A percentile compares a stretch with the other conserved stretches of the same genome.
Evolutionary conservation across 92 coral and sea anemone genomes (phyloP).

Genomic region (Paramuricea clavata): DNA sequence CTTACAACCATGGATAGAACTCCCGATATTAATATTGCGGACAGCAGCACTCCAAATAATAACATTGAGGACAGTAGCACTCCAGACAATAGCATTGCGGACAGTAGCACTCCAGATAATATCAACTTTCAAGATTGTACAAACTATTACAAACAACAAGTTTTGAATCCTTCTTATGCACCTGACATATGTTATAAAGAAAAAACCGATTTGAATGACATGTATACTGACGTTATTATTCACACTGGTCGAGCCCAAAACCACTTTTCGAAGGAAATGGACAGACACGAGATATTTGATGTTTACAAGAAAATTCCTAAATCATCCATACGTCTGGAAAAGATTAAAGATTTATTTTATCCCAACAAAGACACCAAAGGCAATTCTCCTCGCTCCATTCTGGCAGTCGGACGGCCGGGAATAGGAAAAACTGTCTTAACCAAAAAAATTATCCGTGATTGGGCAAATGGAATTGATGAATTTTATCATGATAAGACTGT

Average conservation of each 20-base stretch:
- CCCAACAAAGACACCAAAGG: too few species aligned
- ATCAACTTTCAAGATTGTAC: not conserved
- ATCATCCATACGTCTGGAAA: slow-evolving; percentile 34
- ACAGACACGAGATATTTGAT: too few species aligned
- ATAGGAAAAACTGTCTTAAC: too few species aligned
- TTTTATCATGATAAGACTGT: not conserved
- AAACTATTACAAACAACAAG: too few species aligned
- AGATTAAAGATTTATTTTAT: too few species aligned
- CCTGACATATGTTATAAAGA: slow-evolving; percentile 12
- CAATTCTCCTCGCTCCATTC: slow-evolving; percentile 56
- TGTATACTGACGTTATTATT: slow-evolving; percentile 54
- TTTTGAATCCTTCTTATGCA: not conserved
- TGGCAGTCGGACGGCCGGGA: too few species aligned
- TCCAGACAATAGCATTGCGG: too few species aligned
- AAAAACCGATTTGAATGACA: slow-evolving; percentile 42
- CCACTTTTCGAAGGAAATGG: not conserved
- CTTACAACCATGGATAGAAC: not conserved
- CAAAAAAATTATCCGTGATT: too few species aligned
- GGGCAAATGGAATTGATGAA: slow-evolving; percentile 16
- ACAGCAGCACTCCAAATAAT: too few species aligned
- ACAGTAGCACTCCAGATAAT: too few species aligned
- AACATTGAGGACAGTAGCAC: not conserved
- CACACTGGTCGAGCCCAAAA: slow-evolving; percentile 60
- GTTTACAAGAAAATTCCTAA: slow-evolving; percentile 36
- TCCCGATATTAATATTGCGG: too few species aligned